Evolutionary conservation across 2,113 vertebrate genomes (phyloP), one percentile per base, ranked within the genome.

Genomic region (Ursus arctos): DNA sequence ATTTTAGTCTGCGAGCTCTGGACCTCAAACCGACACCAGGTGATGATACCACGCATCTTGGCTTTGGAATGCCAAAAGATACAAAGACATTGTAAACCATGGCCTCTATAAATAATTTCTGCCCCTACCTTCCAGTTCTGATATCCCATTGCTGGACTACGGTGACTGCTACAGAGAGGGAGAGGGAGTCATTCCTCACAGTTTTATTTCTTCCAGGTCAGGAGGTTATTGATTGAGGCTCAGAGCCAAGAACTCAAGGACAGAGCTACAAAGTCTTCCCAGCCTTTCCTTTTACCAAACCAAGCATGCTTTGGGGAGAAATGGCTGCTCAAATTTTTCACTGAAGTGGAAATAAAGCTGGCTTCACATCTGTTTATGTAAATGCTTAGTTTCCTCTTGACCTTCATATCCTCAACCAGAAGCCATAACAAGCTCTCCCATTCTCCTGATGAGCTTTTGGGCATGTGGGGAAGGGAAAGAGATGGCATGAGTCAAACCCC

Each of bases 121-220:
- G 18, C 18, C 59, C 24, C 40, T 55, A 18, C n/a, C 59, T 71
- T 79, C 43, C 19, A 24, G 31, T 90, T 95, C 24, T 85, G 31
- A 49, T 15, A 21, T 59, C 72, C 26, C 10, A 19, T 21, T 55
- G n/a, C 31, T 85, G 10, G 19, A 53, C 28, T 10, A 43, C 5
- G 6, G 4, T 18, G 31, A 91, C 71, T 40, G 19, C 22, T 28
- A 11, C 12, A 59, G 79, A 89, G 71, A 57, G 51, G 14, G 13
- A 21, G 11, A 7, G 13, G 26, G 4, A 71, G 9, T 71, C 65
- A 63, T 22, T 71, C 36, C n/a, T 85, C 84, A 53, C 9, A 6
- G 3, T 71, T 94, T 93, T 47, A 81, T 77, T 85, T 93, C 65
- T 95, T 95, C 26, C 51, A 81, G 49, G 63, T 93, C 92, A 76